Conservation (phyloP, 2,797 vertebrate genomes). For the Pseudochirops corinnae region DNA sequence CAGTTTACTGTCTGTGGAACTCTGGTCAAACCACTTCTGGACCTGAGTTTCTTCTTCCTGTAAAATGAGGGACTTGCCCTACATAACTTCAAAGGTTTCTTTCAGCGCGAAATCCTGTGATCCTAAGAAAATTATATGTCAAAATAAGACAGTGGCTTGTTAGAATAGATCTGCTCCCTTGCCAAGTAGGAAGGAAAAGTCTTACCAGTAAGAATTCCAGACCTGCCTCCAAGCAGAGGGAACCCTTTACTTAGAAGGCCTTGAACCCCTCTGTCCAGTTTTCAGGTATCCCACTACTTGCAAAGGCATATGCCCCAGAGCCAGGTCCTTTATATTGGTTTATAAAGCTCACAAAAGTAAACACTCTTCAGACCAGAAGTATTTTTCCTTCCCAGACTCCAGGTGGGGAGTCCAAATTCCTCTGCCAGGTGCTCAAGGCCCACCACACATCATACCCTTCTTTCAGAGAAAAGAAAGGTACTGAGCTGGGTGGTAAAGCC, state of each 20-base stretch:
- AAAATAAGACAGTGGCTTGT: background rate
- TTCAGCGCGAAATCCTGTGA: background rate
- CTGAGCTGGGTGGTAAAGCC: background rate
- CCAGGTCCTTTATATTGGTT: too few species aligned
- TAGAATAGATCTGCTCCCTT: background rate
- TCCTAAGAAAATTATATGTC: background rate
- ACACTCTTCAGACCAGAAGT: background rate
- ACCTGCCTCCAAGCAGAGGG: background rate
- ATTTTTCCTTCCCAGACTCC: background rate
- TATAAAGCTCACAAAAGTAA: background rate
- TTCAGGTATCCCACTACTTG: background rate
- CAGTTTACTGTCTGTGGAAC: background rate
- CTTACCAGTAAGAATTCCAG: background rate
- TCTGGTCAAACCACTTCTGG: background rate
- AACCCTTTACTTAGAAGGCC: background rate
- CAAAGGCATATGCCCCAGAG: background rate
- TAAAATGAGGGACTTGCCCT: background rate
- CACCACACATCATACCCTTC: background rate
- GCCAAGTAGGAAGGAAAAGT: background rate
- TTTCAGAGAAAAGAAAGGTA: background rate
- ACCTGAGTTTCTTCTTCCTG: background rate
- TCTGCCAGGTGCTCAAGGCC: background rate
- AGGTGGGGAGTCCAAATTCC: background rate
- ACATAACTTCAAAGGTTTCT: background rate
- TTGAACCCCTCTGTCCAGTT: background rate